Conservation (phyloP, 2,797 vertebrate species). For the Tragelaphus oryx region DNA sequence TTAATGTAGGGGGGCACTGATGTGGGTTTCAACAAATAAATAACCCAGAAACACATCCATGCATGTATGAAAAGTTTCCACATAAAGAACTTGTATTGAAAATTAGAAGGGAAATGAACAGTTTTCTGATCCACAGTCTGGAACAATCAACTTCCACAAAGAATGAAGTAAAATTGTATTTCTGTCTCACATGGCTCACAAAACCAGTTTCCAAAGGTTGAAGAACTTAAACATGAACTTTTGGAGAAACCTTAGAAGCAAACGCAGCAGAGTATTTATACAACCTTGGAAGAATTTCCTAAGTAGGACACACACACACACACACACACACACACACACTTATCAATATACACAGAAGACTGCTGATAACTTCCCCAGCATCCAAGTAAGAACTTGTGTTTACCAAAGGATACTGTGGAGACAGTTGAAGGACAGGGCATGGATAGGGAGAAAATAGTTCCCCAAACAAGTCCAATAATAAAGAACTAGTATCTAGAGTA, state of each 20-base stretch:
- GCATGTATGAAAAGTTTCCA: no score
- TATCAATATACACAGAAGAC: background rate
- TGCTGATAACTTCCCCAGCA: accelerated
- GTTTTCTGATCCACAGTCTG: background rate
- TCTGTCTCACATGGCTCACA: accelerated
- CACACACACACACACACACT: background rate
- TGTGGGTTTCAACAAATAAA: background rate
- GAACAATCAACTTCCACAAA: background rate
- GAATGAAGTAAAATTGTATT: background rate
- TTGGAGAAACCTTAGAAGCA: background rate
- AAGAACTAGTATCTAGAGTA: background rate
- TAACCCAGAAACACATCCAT: background rate
- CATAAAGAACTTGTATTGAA: background rate
- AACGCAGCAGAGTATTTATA: background rate
- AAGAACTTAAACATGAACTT: background rate
- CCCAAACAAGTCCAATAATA: no score
- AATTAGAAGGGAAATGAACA: background rate
- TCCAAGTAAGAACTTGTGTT: background rate
- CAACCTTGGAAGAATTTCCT: background rate
- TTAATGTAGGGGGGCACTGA: accelerated
- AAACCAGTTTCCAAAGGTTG: background rate
- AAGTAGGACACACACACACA: background rate
- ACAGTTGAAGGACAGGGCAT: background rate
- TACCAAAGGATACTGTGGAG: background rate
- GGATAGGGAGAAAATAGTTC: no score